Evolutionary conservation across 1,140 invertebrate species (phyloP).

Genomic region (Tribolium madens): DNA sequence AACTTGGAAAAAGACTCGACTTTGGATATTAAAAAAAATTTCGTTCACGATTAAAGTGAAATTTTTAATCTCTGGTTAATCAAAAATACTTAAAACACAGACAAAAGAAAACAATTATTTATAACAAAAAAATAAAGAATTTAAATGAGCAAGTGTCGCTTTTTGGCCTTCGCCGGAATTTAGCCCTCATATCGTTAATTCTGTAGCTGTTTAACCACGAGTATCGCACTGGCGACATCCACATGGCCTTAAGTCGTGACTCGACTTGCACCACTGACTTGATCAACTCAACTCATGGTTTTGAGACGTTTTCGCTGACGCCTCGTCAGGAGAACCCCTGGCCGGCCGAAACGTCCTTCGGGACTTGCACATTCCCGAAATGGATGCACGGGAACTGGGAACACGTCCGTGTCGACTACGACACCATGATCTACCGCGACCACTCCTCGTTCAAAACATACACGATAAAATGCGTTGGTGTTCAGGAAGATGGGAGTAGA

Average conservation of each 20-base stretch:
- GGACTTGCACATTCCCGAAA: slow-evolving; percentile 71
- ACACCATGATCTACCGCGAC: slow-evolving; percentile 75
- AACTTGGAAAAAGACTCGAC: too few relatives aligned
- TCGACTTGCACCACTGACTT: slow-evolving; percentile 75
- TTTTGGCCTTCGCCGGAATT: too few relatives aligned
- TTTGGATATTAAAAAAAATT: too few relatives aligned
- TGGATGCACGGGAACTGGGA: slow-evolving; percentile 79
- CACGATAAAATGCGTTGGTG: slow-evolving; percentile 70
- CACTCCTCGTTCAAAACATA: slow-evolving; percentile 75
- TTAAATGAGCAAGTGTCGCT: too few relatives aligned
- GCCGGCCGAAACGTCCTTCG: slow-evolving; percentile 61
- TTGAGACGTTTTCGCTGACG: slow-evolving; percentile 72
- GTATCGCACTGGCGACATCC: slow-evolving; percentile 69
- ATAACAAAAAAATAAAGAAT: too few relatives aligned
- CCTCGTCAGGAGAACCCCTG: slow-evolving; percentile 62
- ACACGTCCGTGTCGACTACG: slow-evolving; percentile 72
- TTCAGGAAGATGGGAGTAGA: slow-evolving; percentile 65
- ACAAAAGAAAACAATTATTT: too few relatives aligned
- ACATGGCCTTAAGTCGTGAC: slow-evolving; percentile 77
- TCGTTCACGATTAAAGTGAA: too few relatives aligned
- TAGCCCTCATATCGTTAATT: too few relatives aligned
- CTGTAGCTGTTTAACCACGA: slow-evolving; percentile 73
- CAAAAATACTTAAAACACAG: too few relatives aligned
- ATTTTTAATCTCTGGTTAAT: too few relatives aligned
- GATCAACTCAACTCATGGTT: slow-evolving; percentile 71